Percentiles rank a stretch among this genome's conserved stretches.
Evolutionary conservation across 1,140 invertebrate species (phyloP).

Genomic region (Mesaphorura yosii): DNA sequence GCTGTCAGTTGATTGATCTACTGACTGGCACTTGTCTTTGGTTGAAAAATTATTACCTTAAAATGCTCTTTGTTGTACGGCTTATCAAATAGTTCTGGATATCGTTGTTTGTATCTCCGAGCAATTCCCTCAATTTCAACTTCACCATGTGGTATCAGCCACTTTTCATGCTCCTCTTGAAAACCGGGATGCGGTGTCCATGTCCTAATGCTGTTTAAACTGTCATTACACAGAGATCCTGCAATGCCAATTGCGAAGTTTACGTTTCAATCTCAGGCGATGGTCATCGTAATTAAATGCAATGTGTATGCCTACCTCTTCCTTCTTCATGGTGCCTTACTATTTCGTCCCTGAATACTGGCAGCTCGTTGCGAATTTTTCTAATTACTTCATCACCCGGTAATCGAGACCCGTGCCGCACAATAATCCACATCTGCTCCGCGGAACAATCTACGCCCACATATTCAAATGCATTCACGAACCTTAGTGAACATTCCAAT

Average conservation of each 20-base stretch:
- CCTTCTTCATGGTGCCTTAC: no score
- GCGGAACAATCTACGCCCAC: slow-evolving; percentile 43
- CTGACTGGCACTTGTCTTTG: no score
- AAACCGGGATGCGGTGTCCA: slow-evolving; percentile 40
- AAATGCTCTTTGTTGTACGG: slow-evolving; percentile 45
- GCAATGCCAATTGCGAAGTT: no score
- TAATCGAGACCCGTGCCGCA: slow-evolving; percentile 56
- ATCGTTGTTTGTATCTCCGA: slow-evolving; percentile 51
- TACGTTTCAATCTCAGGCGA: no score
- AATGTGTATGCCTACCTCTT: no score
- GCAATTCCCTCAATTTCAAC: slow-evolving; percentile 52
- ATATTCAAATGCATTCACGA: no score
- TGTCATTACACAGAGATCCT: slow-evolving; percentile 37
- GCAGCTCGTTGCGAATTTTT: slow-evolving; percentile 40
- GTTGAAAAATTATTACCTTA: slow-evolving; percentile 38
- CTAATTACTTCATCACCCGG: slow-evolving; percentile 45
- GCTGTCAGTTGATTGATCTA: no score
- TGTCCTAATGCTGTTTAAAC: slow-evolving; percentile 36
- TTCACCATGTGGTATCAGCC: slow-evolving; percentile 50
- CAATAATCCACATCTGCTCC: slow-evolving; percentile 50
- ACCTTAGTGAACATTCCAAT: no score
- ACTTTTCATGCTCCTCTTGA: slow-evolving; percentile 39
- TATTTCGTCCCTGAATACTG: slow-evolving; percentile 41
- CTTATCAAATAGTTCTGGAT: slow-evolving; percentile 46
- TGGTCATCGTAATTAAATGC: no score